These are phyloP conservation scores for Enteromius anoplus DNA, from an alignment of 2,797 vertebrate genomes.

Conservation along the genomic window DNA sequence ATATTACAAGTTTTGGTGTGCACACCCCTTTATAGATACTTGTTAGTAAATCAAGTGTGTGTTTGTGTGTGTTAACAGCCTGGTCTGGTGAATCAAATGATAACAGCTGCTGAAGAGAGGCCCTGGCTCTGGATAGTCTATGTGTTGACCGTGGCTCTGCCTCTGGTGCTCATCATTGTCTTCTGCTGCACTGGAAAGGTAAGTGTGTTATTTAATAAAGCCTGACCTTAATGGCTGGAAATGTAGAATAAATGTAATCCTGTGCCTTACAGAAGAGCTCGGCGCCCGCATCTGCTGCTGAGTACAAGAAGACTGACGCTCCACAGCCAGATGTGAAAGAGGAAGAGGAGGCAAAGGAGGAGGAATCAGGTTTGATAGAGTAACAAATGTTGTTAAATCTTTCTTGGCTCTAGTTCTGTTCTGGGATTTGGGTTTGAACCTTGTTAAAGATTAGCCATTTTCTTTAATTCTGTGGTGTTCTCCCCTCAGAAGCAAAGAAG, in stretches of 20 bases:
- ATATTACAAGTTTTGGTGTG: too few relatives aligned
- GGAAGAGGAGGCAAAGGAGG: conserved; percentile 68
- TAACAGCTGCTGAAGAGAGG: conserved; percentile 91
- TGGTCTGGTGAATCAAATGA: conserved; percentile 90
- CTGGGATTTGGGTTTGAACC: not conserved
- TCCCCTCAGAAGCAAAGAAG: conserved; percentile 74
- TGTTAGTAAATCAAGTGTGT: not conserved
- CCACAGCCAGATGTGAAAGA: conserved; percentile 95
- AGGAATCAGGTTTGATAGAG: conserved; percentile 65
- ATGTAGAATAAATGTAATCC: not conserved
- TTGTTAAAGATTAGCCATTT: not conserved
- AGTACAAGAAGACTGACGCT: conserved; percentile 96
- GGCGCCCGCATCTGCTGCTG: conserved; percentile 72
- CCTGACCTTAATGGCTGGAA: not conserved
- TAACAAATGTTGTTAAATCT: not conserved
- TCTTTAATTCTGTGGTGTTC: not conserved
- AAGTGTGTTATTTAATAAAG: conserved; percentile 29
- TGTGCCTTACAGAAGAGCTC: conserved; percentile 84
- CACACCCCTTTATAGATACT: not conserved
- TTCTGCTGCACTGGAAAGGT: conserved; percentile 99
- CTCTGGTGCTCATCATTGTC: conserved; percentile 90
- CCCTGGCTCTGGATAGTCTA: conserved; percentile 99
- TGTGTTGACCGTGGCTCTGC: conserved; percentile 91
- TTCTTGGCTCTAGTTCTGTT: too few relatives aligned
- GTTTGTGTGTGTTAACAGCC: conserved; percentile 76